Base-by-base conservation (phyloP, 2,888 invertebrate genomes). In the Chironomus riparius region DNA sequence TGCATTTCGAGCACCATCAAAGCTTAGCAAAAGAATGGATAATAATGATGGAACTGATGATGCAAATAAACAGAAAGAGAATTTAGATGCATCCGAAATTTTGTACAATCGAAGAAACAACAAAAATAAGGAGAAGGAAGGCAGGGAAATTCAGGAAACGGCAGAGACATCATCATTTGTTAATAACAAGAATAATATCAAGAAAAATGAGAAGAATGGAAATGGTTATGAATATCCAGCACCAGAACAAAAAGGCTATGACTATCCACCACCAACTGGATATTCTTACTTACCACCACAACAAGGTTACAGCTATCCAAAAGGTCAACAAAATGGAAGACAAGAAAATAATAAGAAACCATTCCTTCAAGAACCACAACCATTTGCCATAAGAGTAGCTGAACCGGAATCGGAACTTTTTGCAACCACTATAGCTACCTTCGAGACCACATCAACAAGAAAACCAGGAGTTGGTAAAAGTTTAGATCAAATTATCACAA, bases 281-380 rank as follows among this genome's bases (percentile, higher is more conserved):
- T 72, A 72, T 18, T 38, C 28, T 4, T 72, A 72, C 61, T 28
- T 62, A 5, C 61, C 61, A 18, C 72, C 72, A 3, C 50, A 72
- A 24, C 72, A 72, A 18, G 69, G 85, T 85, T 78, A 85, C 83
- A 78, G 78, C 82, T 77, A 82, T 82, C 10, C 85, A 85, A 47
- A 83, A 79, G 80, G 82, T 13, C 84, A 85, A 76, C 79, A 84
- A 7, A 85, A 85, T 77, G 84, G 83, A 82, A 15, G 15, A 28
- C 81, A 81, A 10, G 83, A 82, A 72, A 65, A 70, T n/a, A 68
- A 84, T 70, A 81, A 85, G 47, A 76, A 47, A 70, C 1, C 15
- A 28, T 69, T 22, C 82, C 84, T 1, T 82, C 84, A 78, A 81
- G 83, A 78, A 80, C 84, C 3, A 22, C 47, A 74, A 15, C 74